Conservation (phyloP, 2,888 invertebrate species). For the Pantelozetes paolii region DNA sequence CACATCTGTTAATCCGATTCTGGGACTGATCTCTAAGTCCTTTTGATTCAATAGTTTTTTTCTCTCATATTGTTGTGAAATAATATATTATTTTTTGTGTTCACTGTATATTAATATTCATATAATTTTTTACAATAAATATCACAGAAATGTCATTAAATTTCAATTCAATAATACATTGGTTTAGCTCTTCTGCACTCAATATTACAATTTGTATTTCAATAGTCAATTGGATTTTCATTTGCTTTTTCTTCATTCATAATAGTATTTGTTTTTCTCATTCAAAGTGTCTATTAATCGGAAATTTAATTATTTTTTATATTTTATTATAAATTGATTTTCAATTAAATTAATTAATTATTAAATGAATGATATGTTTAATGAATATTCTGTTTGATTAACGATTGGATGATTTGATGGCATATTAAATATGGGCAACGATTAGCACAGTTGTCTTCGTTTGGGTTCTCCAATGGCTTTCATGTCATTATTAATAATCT, state of each 20-base stretch:
- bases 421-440: not conserved
- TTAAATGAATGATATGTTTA: conserved; percentile 1
- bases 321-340: too few relatives aligned
- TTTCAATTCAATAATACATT: not conserved
- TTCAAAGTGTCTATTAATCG: too few relatives aligned
- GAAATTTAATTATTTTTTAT: too few relatives aligned
- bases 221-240: not conserved
- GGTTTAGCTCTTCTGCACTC: not conserved
- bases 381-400: not conserved
- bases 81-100: not conserved
- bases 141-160: not conserved
- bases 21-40: not conserved
- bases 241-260: not conserved
- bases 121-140: conserved; percentile 2
- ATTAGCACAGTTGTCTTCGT: too few relatives aligned
- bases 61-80: not conserved
- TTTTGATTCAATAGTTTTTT: not conserved
- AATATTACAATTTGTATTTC: not conserved
- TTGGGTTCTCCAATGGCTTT: too few relatives aligned
- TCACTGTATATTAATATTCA: not conserved
- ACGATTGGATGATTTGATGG: conserved; percentile 2
- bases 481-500: too few relatives aligned
- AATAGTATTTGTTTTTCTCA: not conserved
- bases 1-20: not conserved
- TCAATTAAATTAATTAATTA: too few relatives aligned